Conservation (phyloP, 2,113 vertebrate species). For the Chaenogobius annularis region DNA sequence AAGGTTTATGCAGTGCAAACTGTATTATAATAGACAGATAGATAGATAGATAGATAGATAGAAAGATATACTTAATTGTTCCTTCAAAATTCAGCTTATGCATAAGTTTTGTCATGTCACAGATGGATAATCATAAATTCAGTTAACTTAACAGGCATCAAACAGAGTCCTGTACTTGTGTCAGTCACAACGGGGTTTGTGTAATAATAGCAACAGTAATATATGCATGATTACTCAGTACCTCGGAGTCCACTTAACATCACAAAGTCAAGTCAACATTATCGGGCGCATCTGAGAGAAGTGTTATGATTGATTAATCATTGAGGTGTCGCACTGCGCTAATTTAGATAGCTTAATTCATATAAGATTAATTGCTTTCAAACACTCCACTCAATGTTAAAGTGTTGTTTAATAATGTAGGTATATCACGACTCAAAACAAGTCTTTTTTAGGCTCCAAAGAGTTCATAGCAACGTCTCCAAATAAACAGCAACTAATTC, state of each 20-base stretch:
- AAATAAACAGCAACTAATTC: too few species aligned
- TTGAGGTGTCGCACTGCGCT: slow-evolving; percentile 60
- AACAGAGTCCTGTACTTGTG: slow-evolving; percentile 1
- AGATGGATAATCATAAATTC: neutral
- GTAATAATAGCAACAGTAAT: slow-evolving; percentile 13
- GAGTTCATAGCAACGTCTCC: neutral
- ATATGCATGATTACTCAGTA: slow-evolving; percentile 20
- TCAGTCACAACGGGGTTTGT: neutral
- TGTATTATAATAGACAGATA: neutral
- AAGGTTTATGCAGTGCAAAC: neutral
- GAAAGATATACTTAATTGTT: neutral
- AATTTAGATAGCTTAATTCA: slow-evolving; percentile 69
- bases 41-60: neutral
- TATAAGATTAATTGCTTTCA: slow-evolving; percentile 62
- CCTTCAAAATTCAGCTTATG: neutral
- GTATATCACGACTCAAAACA: slow-evolving; percentile 40
- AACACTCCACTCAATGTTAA: slow-evolving; percentile 73
- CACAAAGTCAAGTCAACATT: slow-evolving; percentile 7
- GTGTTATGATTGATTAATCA: slow-evolving; percentile 63
- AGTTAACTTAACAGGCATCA: neutral
- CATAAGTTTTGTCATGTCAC: neutral
- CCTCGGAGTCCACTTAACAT: slow-evolving; percentile 33
- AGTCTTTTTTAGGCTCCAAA: neutral
- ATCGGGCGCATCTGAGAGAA: slow-evolving; percentile 28
- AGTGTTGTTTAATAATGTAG: slow-evolving; percentile 68